Base-by-base conservation (phyloP, 2,797 vertebrate genomes). In the Masticophis lateralis region DNA sequence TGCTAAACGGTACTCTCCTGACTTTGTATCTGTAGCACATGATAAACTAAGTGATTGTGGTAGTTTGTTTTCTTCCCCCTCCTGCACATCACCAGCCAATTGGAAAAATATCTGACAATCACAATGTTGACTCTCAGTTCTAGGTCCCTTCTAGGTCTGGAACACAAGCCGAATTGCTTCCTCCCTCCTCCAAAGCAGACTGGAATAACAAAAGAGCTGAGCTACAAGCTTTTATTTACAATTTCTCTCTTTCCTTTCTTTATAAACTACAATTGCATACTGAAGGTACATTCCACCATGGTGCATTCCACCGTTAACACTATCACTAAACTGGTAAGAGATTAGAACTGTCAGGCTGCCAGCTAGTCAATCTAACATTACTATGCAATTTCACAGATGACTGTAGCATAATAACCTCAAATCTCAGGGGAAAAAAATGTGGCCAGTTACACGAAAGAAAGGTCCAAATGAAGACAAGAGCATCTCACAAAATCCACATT, bases 401-500 rank as follows among this genome's bases (percentile, higher is more conserved):
- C n/a, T n/a, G 16, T 32, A 32, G 28, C 28, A 69, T n/a, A 32
- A 69, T 32, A 37, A 32, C 16, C n/a, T 37, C 14, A 74, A 37
- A 37, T 74, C 6, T 7, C 32, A 74, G 16, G 16, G 18, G 14
- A 9, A 18, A 8, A 28, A 69, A 32, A 74, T 16, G 32, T 20
- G 69, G 69, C 69, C 69, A 74, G 16, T 74, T 74, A 32, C 69
- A 79, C 43, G 32, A 43, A 37, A 18, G 69, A 37, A 8, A 2
- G 32, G 18, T 7, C 32, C 88, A 66, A 47, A 66, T 32, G 60
- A 20, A 32, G 51, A 51, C 5, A 86, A 32, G 32, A 22, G 32
- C 69, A 53, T 4, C 20, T 18, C 4, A 13, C 27, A 57, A 90
- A 27, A 14, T 7, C 5, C 32, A 94, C 93, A 93, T 94, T 95